These are phyloP conservation scores for Alitta virens DNA, from an alignment of 2,888 invertebrate genomes.

Conservation along the genomic window DNA sequence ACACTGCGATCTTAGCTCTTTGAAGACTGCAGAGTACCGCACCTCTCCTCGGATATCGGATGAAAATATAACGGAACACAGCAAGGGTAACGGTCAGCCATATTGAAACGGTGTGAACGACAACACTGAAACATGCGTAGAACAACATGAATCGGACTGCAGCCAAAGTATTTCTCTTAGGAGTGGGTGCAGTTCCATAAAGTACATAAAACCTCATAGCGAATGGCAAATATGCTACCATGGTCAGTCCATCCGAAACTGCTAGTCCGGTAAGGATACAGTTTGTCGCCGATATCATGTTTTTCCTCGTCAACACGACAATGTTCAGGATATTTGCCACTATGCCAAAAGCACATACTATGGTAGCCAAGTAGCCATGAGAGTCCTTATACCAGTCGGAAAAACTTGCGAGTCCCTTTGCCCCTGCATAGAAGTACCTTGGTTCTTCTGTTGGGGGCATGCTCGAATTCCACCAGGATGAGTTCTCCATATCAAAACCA, in stretches of 20 bases:
- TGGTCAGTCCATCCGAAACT: conserved; percentile 86
- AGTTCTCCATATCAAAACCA: no score
- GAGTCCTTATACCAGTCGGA: no score
- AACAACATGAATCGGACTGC: conserved; percentile 62
- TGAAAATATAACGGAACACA: conserved; percentile 77
- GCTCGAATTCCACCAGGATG: no score
- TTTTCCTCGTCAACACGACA: conserved; percentile 75
- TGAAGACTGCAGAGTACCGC: conserved; percentile 79
- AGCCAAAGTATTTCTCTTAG: conserved; percentile 44
- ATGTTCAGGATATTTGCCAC: conserved; percentile 86
- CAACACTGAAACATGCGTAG: conserved; percentile 85
- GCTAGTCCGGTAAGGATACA: conserved; percentile 75
- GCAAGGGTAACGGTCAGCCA: conserved; percentile 91
- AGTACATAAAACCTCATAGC: conserved; percentile 66
- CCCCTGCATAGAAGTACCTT: conserved; percentile 8
- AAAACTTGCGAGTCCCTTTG: conserved; percentile 8
- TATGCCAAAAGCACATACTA: no score
- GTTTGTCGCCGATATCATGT: no score
- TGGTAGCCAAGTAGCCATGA: conserved; percentile 83
- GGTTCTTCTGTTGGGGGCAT: neutral
- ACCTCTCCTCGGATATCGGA: conserved; percentile 70
- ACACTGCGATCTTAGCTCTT: conserved; percentile 78
- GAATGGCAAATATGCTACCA: conserved; percentile 85
- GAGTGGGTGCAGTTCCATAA: conserved; percentile 34
- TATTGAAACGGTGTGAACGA: conserved; percentile 87